These are phyloP conservation scores for Leptinotarsa juncta DNA, from an alignment of 2,888 invertebrate genomes.

Conservation along the genomic window DNA sequence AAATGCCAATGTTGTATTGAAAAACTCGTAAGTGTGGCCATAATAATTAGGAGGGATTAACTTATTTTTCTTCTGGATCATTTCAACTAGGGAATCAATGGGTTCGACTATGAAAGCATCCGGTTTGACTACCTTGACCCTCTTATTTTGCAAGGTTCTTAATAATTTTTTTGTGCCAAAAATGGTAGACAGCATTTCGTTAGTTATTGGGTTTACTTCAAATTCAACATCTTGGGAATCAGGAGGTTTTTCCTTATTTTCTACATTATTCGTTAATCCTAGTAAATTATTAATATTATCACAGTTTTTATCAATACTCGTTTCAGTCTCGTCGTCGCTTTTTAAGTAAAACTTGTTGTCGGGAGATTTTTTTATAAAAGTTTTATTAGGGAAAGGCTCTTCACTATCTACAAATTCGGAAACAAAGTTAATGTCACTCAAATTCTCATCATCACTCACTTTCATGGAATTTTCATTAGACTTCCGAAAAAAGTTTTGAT, in stretches of 20 bases:
- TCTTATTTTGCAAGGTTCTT: conserved; percentile 24
- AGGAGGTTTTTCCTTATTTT: conserved; percentile 27
- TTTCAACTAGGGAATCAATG: conserved; percentile 37
- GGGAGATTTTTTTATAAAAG: neutral
- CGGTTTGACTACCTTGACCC: conserved; percentile 32
- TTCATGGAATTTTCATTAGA: neutral
- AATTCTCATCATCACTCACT: neutral
- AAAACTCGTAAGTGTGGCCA: conserved; percentile 34
- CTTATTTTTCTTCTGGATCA: conserved; percentile 37
- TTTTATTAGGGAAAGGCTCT: too few relatives aligned
- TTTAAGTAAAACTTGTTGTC: conserved; percentile 29
- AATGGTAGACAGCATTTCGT: conserved; percentile 37
- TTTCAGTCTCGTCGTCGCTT: conserved; percentile 18
- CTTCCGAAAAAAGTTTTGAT: neutral
- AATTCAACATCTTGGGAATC: conserved; percentile 26
- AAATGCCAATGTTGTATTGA: conserved; percentile 35
- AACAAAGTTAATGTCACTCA: neutral
- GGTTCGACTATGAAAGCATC: conserved; percentile 39
- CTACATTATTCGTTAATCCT: conserved; percentile 27
- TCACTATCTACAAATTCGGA: neutral
- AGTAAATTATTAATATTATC: conserved; percentile 30
- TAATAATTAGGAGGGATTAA: conserved; percentile 33
- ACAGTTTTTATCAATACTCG: conserved; percentile 37
- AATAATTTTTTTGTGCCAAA: conserved; percentile 34
- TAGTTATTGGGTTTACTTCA: conserved; percentile 25